Evolutionary conservation across 2,797 vertebrate genomes (phyloP).

Genomic region (Tinamus major): DNA sequence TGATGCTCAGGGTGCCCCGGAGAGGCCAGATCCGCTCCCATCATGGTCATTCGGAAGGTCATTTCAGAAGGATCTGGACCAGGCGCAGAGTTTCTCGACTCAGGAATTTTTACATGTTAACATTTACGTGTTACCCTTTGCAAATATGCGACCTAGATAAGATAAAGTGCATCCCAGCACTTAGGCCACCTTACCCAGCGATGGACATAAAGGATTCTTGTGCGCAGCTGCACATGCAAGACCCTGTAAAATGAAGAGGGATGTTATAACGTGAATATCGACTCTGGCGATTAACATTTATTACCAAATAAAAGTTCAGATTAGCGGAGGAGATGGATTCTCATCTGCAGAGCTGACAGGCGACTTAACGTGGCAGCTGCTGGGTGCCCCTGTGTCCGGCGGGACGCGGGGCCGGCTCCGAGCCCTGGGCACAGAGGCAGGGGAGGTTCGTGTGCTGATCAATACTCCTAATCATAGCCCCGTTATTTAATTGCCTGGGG

Average conservation of each 20-base stretch:
- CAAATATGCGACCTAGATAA: background rate
- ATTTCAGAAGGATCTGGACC: background rate
- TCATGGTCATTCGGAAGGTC: background rate
- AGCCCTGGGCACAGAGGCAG: too few relatives aligned
- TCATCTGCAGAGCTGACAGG: background rate
- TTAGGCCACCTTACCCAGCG: accelerated
- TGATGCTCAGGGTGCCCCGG: accelerated
- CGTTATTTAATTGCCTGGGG: constrained; percentile 29
- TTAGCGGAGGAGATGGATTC: background rate
- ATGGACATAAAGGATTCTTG: background rate
- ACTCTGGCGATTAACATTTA: background rate
- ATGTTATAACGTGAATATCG: background rate
- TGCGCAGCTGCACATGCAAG: accelerated
- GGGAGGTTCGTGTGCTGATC: background rate
- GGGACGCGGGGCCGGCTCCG: background rate
- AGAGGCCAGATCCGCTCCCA: background rate
- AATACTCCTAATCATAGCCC: background rate
- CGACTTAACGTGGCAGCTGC: background rate
- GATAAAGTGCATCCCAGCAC: background rate
- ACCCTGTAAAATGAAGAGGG: background rate
- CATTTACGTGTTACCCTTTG: background rate
- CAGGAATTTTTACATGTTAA: background rate
- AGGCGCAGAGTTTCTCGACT: background rate
- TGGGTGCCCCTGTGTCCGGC: accelerated
- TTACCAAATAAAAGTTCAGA: background rate